A percentile compares a stretch with the other conserved stretches of the same genome.
Evolutionary conservation across 1,140 invertebrate genomes (phyloP).

Genomic region (Lasaia peninsularis): DNA sequence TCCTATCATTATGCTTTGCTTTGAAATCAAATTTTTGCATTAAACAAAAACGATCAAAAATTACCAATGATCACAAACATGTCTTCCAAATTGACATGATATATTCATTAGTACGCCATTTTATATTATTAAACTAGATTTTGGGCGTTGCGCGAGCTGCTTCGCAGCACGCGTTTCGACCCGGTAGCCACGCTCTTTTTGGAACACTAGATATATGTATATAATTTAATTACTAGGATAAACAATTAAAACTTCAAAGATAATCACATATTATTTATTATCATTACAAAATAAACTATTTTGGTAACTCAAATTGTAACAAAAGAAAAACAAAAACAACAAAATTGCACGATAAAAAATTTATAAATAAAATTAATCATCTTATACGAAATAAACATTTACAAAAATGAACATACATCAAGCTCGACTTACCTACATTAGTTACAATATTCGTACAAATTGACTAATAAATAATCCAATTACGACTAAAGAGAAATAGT

Average conservation of each 20-base stretch:
- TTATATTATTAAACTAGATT: too few species aligned
- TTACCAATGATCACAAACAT: too few species aligned
- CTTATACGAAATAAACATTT: constrained; percentile 27
- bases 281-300: constrained; percentile 31
- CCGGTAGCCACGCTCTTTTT: too few species aligned
- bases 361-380: constrained; percentile 31
- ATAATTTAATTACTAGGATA: too few species aligned
- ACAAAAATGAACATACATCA: constrained; percentile 30
- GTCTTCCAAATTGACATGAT: too few species aligned
- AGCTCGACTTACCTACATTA: constrained; percentile 38
- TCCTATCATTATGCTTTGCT: too few species aligned
- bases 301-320: constrained; percentile 43
- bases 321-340: constrained; percentile 31
- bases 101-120: too few species aligned
- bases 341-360: constrained; percentile 26
- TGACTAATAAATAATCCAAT: constrained; percentile 27
- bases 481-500: neutral
- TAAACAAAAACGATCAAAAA: too few species aligned
- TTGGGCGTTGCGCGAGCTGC: too few species aligned
- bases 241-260: neutral
- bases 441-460: constrained; percentile 30
- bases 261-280: constrained; percentile 9
- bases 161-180: too few species aligned
- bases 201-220: too few species aligned
- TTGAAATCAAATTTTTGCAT: too few species aligned